Evolutionary conservation across 2,888 invertebrate genomes (phyloP).

Genomic region (Hydroisotoma schaefferi): DNA sequence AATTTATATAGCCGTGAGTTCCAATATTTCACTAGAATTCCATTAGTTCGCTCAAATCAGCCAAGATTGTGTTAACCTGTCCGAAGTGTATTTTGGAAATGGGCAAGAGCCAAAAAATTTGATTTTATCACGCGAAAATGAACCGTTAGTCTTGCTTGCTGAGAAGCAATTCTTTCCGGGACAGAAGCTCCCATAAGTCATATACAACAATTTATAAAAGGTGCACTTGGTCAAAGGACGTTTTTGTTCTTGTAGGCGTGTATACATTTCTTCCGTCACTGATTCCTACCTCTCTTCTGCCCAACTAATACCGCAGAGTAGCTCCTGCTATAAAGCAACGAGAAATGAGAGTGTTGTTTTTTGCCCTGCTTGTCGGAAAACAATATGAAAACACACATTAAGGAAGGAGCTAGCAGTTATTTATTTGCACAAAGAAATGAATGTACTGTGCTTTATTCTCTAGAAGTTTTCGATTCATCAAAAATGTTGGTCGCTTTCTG

Average conservation of each 20-base stretch:
- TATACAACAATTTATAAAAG: neutral
- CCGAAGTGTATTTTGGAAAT: neutral
- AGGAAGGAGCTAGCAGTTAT: conserved; percentile 4
- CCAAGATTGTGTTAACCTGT: neutral
- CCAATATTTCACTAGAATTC: too few species aligned
- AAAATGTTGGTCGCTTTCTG: conserved; percentile 13
- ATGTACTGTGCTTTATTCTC: conserved; percentile 14
- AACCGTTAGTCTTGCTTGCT: neutral
- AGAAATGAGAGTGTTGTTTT: neutral
- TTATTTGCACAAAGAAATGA: conserved; percentile 16
- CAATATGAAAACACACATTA: conserved; percentile 9
- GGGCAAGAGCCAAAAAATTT: conserved; percentile 14
- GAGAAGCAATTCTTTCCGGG: neutral
- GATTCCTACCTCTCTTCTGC: too few species aligned
- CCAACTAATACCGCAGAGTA: too few species aligned
- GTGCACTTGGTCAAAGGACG: neutral
- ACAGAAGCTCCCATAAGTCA: neutral
- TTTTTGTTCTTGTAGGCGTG: neutral
- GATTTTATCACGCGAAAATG: conserved; percentile 32
- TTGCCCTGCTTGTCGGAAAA: neutral
- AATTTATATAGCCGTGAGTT: too few species aligned
- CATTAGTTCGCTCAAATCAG: conserved; percentile 1
- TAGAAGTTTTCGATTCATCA: conserved; percentile 16
- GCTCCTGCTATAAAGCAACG: too few species aligned
- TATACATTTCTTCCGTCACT: too few species aligned